These are phyloP conservation scores for Brachystomella parvula DNA, from an alignment of 1,140 invertebrate genomes.

Conservation along the genomic window DNA sequence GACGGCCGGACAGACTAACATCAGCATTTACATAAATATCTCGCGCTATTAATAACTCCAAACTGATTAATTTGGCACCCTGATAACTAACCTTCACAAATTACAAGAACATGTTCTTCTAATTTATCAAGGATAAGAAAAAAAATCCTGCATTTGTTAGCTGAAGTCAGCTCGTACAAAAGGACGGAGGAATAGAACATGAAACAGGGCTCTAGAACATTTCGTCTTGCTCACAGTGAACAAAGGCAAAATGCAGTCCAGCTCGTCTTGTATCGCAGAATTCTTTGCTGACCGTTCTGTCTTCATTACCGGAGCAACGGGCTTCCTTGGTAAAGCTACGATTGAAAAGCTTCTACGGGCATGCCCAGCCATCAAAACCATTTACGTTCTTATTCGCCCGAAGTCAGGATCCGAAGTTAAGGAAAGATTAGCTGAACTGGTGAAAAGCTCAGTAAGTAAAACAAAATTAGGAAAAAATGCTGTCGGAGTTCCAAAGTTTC, in stretches of 20 bases:
- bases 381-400: conserved; percentile 61
- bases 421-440: conserved; percentile 56
- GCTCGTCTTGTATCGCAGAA: conserved; percentile 30
- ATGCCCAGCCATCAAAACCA: conserved; percentile 55
- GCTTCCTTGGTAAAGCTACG: conserved; percentile 84
- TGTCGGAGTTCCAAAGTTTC: no score
- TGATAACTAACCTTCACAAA: no score
- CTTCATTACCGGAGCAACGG: conserved; percentile 52
- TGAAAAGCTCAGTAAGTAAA: conserved; percentile 56
- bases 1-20: no score
- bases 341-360: conserved; percentile 64
- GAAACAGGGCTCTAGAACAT: background rate
- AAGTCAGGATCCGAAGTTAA: conserved; percentile 60
- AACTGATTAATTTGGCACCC: no score
- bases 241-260: conserved; percentile 12
- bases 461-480: background rate
- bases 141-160: no score
- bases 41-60: no score
- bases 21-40: no score
- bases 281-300: conserved; percentile 58
- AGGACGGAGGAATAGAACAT: background rate
- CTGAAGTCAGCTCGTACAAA: no score
- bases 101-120: no score
- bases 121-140: no score
- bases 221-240: no score